phyloP scores from a whole-genome alignment of 2,797 vertebrate species.

The Amblyopsis hoosieri region DNA sequence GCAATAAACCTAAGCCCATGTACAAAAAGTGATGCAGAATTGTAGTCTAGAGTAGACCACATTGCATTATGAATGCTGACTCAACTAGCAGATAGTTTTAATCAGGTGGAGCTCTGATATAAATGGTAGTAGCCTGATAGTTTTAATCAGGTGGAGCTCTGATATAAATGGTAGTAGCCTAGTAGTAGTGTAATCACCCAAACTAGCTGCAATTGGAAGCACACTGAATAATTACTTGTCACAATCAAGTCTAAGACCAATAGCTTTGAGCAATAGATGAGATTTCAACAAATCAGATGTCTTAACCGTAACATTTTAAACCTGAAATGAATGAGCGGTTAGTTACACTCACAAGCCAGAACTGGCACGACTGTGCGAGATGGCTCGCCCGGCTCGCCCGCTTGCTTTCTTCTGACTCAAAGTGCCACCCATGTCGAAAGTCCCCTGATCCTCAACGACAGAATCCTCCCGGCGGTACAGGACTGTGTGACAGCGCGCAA shows the following conservation, averaged over 20 bases:
- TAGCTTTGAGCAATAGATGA: not conserved
- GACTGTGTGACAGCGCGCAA: not conserved
- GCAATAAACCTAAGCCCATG: conserved; percentile 14
- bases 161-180: too few relatives aligned
- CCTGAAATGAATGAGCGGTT: not conserved
- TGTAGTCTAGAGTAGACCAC: not conserved
- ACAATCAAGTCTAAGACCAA: too few relatives aligned
- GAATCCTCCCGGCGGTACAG: not conserved
- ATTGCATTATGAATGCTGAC: not conserved
- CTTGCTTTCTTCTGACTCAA: conserved; percentile 60
- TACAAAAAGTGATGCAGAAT: not conserved
- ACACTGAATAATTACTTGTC: too few relatives aligned
- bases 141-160: too few relatives aligned
- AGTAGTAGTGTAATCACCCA: not conserved
- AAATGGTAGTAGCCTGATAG: too few relatives aligned
- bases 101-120: too few relatives aligned
- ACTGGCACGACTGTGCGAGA: conserved; percentile 26
- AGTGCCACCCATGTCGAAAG: conserved; percentile 59
- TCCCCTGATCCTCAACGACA: conserved; percentile 1
- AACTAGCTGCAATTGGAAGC: not conserved
- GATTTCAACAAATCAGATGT: too few relatives aligned
- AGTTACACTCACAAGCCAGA: conserved; percentile 56
- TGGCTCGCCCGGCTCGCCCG: conserved; percentile 13
- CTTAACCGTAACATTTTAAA: too few relatives aligned
- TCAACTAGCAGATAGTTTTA: too few relatives aligned